Evolutionary conservation across 2,888 invertebrate species (phyloP).

Genomic region (Lucinisca nassula): DNA sequence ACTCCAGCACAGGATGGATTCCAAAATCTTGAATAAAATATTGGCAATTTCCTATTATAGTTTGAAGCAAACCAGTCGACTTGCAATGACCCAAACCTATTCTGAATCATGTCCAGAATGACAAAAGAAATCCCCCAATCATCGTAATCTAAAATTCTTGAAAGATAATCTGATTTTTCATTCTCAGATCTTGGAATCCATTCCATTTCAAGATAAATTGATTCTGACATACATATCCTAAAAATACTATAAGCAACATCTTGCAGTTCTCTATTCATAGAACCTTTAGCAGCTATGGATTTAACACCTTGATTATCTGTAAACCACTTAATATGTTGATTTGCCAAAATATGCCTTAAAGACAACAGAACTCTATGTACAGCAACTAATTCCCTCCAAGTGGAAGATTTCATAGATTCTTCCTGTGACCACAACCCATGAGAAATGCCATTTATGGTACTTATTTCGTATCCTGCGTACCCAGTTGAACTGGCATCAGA

Average conservation of each 20-base stretch:
- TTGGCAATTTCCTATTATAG: conserved; percentile 32
- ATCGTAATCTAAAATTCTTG: conserved; percentile 48
- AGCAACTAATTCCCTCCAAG: conserved; percentile 59
- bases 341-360: conserved; percentile 28
- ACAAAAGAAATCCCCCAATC: conserved; percentile 56
- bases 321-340: conserved; percentile 49
- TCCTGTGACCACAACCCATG: conserved; percentile 52
- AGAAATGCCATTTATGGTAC: conserved; percentile 32
- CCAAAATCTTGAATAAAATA: conserved; percentile 57
- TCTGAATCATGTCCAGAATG: conserved; percentile 27
- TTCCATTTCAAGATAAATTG: conserved; percentile 43
- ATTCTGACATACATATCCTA: conserved; percentile 14
- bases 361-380: conserved; percentile 45
- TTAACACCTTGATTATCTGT: conserved; percentile 44
- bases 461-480: conserved; percentile 42
- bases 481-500: conserved; percentile 53
- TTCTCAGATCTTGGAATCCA: conserved; percentile 55
- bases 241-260: conserved; percentile 34
- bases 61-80: conserved; percentile 53
- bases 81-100: conserved; percentile 17
- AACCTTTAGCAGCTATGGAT: conserved; percentile 61
- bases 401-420: conserved; percentile 51
- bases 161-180: conserved; percentile 51
- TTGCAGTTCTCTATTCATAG: conserved; percentile 57
- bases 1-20: conserved; percentile 35